Evolutionary conservation across 2,113 vertebrate species (phyloP).

Genomic region (Mus musculus): GRCm39 chr4:66447001-66447500

Average conservation of each 20-base stretch:
- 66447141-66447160: background rate
- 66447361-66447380: background rate
- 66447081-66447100: background rate
- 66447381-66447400: background rate
- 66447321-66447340: background rate
- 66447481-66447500: background rate
- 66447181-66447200: background rate
- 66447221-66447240: background rate
- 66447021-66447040: background rate
- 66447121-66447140: background rate
- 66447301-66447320: background rate
- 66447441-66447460: background rate
- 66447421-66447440: background rate
- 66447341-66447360: background rate
- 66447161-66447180: background rate
- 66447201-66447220: background rate
- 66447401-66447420: background rate
- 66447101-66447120: background rate
- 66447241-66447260: background rate
- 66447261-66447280: background rate
- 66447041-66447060: background rate
- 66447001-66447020: background rate
- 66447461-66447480: background rate
- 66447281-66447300: background rate
- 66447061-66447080: background rate